Percentiles rank a stretch among this genome's conserved stretches.
These are phyloP conservation scores for Caenorhabditis sulstoni DNA, from an alignment of 2,888 invertebrate genomes.

Conservation along the genomic window DNA sequence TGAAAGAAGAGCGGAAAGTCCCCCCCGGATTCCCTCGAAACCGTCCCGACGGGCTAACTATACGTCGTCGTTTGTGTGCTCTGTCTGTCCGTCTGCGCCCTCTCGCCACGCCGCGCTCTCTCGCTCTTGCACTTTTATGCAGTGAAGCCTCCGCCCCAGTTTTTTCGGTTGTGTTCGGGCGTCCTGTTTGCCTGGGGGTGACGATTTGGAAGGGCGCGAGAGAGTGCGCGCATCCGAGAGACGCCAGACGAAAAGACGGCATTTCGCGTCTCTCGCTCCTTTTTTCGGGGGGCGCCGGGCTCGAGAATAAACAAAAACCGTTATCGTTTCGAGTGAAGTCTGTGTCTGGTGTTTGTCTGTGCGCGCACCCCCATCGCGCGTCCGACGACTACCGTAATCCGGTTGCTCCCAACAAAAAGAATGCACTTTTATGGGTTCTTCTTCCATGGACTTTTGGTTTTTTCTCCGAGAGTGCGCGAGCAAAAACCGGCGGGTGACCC, in stretches of 20 bases:
- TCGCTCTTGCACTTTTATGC: slow-evolving; percentile 53
- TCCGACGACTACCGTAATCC: slow-evolving; percentile 43
- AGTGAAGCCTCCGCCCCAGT: slow-evolving; percentile 30
- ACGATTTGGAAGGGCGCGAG: slow-evolving; percentile 14
- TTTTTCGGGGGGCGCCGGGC: slow-evolving; percentile 7
- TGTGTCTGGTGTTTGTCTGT: slow-evolving; percentile 29
- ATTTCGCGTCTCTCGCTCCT: slow-evolving; percentile 9
- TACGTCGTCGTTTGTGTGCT: slow-evolving; percentile 41
- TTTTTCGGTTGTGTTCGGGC: slow-evolving; percentile 38
- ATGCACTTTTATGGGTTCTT: slow-evolving; percentile 37
- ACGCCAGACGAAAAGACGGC: slow-evolving; percentile 11
- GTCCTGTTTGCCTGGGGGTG: slow-evolving; percentile 60
- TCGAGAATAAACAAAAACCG: slow-evolving; percentile 55
- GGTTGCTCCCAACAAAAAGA: background rate
- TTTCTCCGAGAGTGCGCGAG: background rate
- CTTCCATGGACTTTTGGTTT: slow-evolving; percentile 35
- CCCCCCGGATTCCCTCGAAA: too few relatives aligned
- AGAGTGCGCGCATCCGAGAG: slow-evolving; percentile 26
- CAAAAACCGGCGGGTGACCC: slow-evolving; percentile 29
- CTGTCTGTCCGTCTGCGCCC: slow-evolving; percentile 8
- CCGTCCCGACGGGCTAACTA: slow-evolving; percentile 47
- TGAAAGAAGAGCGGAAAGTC: too few relatives aligned
- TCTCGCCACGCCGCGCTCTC: slow-evolving; percentile 18
- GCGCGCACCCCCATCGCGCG: background rate
- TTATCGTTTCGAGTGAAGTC: slow-evolving; percentile 38